phyloP scores from a whole-genome alignment of 2,113 vertebrate species.

The Gobiocypris rarus region DNA sequence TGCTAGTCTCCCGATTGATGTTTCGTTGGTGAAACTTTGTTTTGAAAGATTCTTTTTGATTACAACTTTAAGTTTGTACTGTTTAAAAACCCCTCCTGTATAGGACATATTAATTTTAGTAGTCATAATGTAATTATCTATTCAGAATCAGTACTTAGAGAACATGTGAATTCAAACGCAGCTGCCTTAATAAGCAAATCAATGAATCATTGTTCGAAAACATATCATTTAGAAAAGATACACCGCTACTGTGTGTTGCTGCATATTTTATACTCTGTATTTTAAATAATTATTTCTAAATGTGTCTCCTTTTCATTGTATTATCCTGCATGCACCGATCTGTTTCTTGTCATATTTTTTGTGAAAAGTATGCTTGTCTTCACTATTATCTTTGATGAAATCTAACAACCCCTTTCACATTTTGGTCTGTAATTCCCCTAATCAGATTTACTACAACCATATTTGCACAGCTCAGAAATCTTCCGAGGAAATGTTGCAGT shows the following conservation, averaged over 20 bases:
- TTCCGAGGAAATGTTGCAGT: too few species aligned
- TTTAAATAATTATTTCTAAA: not conserved
- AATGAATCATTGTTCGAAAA: not conserved
- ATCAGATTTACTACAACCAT: not conserved
- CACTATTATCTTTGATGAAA: not conserved
- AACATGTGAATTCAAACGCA: too few species aligned
- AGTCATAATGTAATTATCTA: too few species aligned
- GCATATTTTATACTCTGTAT: too few species aligned
- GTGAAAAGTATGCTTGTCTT: not conserved
- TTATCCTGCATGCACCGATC: not conserved
- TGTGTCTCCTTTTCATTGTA: not conserved
- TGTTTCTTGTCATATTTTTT: constrained; percentile 2
- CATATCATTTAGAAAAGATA: not conserved
- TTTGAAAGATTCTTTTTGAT: too few species aligned
- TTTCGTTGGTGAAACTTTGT: too few species aligned
- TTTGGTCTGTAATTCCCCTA: not conserved
- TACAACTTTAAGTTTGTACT: too few species aligned
- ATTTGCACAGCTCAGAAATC: not conserved
- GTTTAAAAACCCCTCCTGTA: too few species aligned
- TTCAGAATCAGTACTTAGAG: too few species aligned
- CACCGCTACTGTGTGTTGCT: not conserved
- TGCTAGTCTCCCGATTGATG: too few species aligned
- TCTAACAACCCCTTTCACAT: not conserved
- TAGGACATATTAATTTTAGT: too few species aligned
- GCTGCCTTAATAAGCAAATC: not conserved